Conservation (phyloP, 2,888 invertebrate species). For the Cantharis rustica region DNA sequence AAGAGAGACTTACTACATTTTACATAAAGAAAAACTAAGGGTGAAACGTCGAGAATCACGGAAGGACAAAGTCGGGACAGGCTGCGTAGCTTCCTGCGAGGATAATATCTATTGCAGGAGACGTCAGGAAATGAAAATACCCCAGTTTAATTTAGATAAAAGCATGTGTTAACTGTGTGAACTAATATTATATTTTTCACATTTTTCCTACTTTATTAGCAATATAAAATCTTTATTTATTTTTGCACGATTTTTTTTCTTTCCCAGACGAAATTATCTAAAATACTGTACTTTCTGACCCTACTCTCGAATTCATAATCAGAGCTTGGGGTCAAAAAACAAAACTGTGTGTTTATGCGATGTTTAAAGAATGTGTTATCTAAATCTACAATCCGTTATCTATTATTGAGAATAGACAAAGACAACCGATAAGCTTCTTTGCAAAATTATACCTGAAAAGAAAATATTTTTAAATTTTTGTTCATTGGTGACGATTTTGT, state of each 20-base stretch:
- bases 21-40: conserved; percentile 24
- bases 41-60: conserved; percentile 28
- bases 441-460: not conserved
- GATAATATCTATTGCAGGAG: conserved; percentile 58
- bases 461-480: not conserved
- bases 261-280: not conserved
- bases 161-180: conserved; percentile 56
- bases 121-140: conserved; percentile 61
- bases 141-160: conserved; percentile 64
- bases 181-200: conserved; percentile 35
- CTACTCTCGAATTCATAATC: not conserved
- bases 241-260: not conserved
- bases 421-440: not conserved
- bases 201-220: conserved; percentile 10
- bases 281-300: not conserved
- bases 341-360: not conserved
- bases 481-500: not conserved
- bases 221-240: not conserved
- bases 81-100: conserved; percentile 48
- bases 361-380: not conserved
- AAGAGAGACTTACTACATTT: conserved; percentile 3
- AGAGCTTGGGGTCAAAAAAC: not conserved
- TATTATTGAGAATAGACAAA: not conserved
- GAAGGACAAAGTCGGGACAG: conserved; percentile 36
- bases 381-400: not conserved